Evolutionary conservation across 2,797 vertebrate genomes (phyloP).

Genomic region (Thunnus albacares): DNA sequence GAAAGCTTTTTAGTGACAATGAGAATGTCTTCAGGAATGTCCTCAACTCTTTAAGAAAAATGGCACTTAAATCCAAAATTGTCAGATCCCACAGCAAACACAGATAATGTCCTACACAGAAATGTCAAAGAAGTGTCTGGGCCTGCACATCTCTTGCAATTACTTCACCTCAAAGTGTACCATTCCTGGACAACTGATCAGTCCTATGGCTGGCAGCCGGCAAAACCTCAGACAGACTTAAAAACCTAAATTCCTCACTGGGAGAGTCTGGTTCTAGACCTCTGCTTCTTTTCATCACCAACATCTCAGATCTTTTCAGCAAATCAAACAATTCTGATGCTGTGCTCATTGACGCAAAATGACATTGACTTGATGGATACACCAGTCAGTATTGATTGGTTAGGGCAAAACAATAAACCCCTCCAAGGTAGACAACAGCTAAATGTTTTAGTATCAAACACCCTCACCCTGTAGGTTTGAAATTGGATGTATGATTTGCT

Average conservation of each 20-base stretch:
- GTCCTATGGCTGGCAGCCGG: background rate
- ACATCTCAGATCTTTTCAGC: background rate
- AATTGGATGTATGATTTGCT: too few relatives aligned
- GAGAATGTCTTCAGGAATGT: background rate
- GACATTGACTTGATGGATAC: too few relatives aligned
- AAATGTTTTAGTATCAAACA: too few relatives aligned
- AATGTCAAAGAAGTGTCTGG: background rate
- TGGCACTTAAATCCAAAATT: constrained; percentile 4
- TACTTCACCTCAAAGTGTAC: background rate
- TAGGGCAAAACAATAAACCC: too few relatives aligned
- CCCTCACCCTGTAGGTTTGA: too few relatives aligned
- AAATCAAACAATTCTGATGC: too few relatives aligned
- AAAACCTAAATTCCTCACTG: too few relatives aligned
- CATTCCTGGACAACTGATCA: background rate
- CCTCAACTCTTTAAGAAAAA: background rate
- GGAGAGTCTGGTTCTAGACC: background rate
- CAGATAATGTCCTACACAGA: constrained; percentile 31
- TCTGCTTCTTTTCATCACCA: too few relatives aligned
- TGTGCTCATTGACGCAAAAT: too few relatives aligned
- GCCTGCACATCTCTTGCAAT: constrained; percentile 20
- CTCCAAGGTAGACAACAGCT: too few relatives aligned
- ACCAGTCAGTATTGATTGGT: too few relatives aligned
- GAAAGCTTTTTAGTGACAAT: constrained; percentile 8
- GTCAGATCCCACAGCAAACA: background rate
- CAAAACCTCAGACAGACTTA: too few relatives aligned